A percentile compares a stretch with the other conserved stretches of the same genome.
These are phyloP conservation scores for Euclidia mi DNA, from an alignment of 2,888 invertebrate genomes.

Conservation along the genomic window DNA sequence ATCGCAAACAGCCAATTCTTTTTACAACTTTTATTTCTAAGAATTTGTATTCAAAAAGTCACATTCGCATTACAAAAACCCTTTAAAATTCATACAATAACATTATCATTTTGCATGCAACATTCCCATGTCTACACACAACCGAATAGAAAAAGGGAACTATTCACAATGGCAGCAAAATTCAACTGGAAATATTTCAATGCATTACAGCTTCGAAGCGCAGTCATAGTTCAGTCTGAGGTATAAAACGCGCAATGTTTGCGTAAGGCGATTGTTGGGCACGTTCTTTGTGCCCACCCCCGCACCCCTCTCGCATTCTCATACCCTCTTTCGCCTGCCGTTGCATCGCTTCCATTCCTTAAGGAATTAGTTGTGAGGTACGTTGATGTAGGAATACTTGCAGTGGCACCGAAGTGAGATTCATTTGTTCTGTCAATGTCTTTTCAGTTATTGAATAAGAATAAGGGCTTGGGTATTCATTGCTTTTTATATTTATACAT, in stretches of 20 bases:
- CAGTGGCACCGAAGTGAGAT: neutral
- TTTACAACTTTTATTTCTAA: too few species aligned
- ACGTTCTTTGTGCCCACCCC: conserved; percentile 46
- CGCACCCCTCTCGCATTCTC: conserved; percentile 21
- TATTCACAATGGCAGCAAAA: conserved; percentile 18
- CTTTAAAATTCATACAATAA: too few species aligned
- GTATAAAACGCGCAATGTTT: conserved; percentile 60
- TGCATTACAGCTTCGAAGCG: conserved; percentile 44
- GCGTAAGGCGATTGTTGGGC: conserved; percentile 62
- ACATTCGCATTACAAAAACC: too few species aligned
- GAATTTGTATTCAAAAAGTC: too few species aligned
- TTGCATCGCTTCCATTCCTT: conserved; percentile 54
- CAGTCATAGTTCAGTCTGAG: conserved; percentile 27
- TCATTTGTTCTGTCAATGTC: too few species aligned
- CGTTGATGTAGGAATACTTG: conserved; percentile 28
- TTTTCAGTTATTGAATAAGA: neutral
- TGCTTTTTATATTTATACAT: too few species aligned
- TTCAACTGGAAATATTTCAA: conserved; percentile 44
- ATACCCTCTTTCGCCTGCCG: conserved; percentile 24
- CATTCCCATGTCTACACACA: neutral
- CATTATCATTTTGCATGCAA: neutral
- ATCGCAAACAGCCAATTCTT: too few species aligned
- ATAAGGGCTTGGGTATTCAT: neutral
- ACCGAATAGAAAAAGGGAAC: neutral
- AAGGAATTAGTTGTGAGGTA: conserved; percentile 58